Evolutionary conservation across 23 tunicate genomes (phyloP).

Genomic region (Ciona savignyi): DNA sequence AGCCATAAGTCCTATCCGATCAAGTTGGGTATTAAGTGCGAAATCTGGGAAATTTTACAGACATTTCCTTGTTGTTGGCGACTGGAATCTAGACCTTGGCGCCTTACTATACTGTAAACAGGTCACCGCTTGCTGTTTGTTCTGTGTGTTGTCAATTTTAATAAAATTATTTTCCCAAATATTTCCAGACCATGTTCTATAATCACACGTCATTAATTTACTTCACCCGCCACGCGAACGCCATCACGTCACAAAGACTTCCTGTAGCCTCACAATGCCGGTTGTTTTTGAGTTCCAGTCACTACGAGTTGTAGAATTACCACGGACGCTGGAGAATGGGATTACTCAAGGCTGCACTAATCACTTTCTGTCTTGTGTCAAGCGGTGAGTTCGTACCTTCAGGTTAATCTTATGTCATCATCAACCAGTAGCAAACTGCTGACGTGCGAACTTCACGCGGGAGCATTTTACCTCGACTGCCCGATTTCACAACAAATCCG

Average conservation of each 20-base stretch:
- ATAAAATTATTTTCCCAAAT: too few relatives aligned
- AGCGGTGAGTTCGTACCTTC: background rate
- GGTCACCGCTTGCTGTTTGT: background rate
- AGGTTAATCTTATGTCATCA: too few relatives aligned
- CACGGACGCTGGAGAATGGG: background rate
- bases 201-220: background rate
- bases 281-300: background rate
- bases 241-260: background rate
- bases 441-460: too few relatives aligned
- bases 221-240: background rate
- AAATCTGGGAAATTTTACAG: background rate
- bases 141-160: background rate
- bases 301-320: background rate
- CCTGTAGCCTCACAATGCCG: background rate
- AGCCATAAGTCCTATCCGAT: slow-evolving; percentile 1
- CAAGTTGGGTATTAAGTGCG: background rate
- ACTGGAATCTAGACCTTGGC: background rate
- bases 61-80: background rate
- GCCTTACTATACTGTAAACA: background rate
- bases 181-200: background rate
- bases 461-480: too few relatives aligned
- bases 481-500: too few relatives aligned
- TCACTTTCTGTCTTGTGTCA: background rate
- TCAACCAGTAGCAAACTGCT: too few relatives aligned
- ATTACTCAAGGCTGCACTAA: background rate